These are phyloP conservation scores for Apeltes quadracus DNA, from an alignment of 2,113 vertebrate genomes.

Conservation along the genomic window DNA sequence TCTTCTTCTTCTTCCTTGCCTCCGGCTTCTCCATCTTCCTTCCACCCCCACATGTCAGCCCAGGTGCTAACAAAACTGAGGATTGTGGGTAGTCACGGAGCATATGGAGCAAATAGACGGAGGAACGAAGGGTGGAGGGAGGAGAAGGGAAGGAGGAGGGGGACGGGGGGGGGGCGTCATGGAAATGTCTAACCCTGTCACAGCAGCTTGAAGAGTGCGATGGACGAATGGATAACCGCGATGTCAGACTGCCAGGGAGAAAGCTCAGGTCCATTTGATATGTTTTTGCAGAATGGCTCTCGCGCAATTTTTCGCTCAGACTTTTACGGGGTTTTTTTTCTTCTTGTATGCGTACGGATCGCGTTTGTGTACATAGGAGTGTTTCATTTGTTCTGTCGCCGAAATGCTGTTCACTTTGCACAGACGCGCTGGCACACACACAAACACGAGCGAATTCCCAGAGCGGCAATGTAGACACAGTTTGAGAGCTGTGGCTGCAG, in stretches of 20 bases:
- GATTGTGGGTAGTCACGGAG: conserved; percentile 74
- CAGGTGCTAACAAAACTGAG: conserved; percentile 74
- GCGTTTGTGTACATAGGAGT: conserved; percentile 44
- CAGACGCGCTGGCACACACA: conserved; percentile 34
- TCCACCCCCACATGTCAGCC: conserved; percentile 74
- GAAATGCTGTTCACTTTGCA: conserved; percentile 45
- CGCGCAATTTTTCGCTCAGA: conserved; percentile 18
- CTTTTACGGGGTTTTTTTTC: conserved; percentile 22
- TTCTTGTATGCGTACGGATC: conserved; percentile 26
- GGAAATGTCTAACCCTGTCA: conserved; percentile 77
- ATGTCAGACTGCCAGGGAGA: conserved; percentile 62
- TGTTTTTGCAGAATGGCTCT: conserved; percentile 53
- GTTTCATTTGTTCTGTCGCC: conserved; percentile 48
- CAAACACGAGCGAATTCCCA: conserved; percentile 50
- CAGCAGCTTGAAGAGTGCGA: conserved; percentile 69
- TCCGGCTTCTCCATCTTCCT: conserved; percentile 67
- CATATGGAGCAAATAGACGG: conserved; percentile 70
- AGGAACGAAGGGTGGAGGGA: conserved; percentile 55
- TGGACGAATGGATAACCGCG: conserved; percentile 75
- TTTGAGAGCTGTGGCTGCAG: conserved; percentile 64
- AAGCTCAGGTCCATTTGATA: conserved; percentile 59
- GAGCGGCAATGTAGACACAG: conserved; percentile 57
- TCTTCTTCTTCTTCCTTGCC: conserved; percentile 52
- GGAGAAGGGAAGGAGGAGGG: background rate
- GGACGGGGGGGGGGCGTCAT: conserved; percentile 52